These are phyloP conservation scores for Ailurus styani DNA, from an alignment of 2,113 vertebrate genomes.

Conservation along the genomic window DNA sequence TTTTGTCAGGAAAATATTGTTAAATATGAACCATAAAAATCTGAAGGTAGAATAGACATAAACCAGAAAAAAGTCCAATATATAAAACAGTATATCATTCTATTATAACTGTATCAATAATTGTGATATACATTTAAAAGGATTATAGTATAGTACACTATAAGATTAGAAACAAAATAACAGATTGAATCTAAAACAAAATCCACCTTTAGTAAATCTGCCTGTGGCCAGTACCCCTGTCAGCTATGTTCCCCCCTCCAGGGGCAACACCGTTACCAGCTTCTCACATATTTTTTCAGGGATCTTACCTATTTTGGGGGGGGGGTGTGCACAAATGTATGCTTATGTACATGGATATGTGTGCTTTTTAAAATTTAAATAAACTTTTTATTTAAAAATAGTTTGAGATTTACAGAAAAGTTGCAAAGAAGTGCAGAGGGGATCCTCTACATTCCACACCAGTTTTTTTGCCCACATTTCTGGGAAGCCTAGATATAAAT, in stretches of 20 bases:
- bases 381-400: neutral
- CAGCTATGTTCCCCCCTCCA: neutral
- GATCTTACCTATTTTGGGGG: neutral
- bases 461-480: neutral
- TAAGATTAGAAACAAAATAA: neutral
- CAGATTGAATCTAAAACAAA: neutral
- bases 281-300: neutral
- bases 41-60: neutral
- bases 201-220: neutral
- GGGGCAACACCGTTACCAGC: neutral
- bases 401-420: neutral
- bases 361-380: neutral
- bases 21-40: neutral
- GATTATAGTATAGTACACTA: neutral
- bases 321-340: neutral
- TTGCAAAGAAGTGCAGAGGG: neutral
- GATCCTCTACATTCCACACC: neutral
- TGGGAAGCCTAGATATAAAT: neutral
- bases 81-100: neutral
- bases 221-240: neutral
- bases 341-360: neutral
- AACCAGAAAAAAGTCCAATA: neutral
- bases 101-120: neutral
- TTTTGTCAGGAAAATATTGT: neutral
- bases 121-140: neutral